phyloP scores from a whole-genome alignment of 1,140 invertebrate genomes.

The Pteromalus puparum region DNA sequence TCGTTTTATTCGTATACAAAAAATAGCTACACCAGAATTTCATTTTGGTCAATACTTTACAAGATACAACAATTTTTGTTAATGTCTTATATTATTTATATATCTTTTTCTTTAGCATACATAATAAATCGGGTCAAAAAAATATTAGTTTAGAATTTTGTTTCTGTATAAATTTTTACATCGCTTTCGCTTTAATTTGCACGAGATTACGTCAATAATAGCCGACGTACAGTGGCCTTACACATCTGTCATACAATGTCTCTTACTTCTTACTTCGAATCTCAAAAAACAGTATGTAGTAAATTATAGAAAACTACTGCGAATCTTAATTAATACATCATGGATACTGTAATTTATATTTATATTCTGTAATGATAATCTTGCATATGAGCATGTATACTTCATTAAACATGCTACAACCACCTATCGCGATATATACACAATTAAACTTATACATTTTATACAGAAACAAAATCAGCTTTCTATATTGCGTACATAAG shows the following conservation, averaged over 20 bases:
- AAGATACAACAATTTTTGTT: constrained; percentile 30
- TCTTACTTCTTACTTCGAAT: neutral
- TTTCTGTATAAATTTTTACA: constrained; percentile 35
- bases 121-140: constrained; percentile 2
- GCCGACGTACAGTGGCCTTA: neutral
- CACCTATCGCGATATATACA: neutral
- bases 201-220: constrained; percentile 4
- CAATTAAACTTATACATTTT: constrained; percentile 7
- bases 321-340: neutral
- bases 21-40: constrained; percentile 15
- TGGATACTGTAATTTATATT: neutral
- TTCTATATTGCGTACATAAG: constrained; percentile 18
- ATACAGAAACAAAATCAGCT: constrained; percentile 44
- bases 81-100: constrained; percentile 19
- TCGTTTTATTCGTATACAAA: constrained; percentile 35
- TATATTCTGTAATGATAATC: constrained; percentile 21
- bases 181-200: neutral
- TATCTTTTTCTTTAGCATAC: constrained; percentile 2
- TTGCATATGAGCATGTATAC: constrained; percentile 4
- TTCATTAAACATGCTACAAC: neutral
- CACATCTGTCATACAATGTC: neutral
- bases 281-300: neutral
- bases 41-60: constrained; percentile 40
- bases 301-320: neutral
- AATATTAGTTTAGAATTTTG: constrained; percentile 15